Evolutionary conservation across 1,140 invertebrate species (phyloP), one percentile per base, ranked within the genome.

Genomic region (Heterodera carotae): DNA sequence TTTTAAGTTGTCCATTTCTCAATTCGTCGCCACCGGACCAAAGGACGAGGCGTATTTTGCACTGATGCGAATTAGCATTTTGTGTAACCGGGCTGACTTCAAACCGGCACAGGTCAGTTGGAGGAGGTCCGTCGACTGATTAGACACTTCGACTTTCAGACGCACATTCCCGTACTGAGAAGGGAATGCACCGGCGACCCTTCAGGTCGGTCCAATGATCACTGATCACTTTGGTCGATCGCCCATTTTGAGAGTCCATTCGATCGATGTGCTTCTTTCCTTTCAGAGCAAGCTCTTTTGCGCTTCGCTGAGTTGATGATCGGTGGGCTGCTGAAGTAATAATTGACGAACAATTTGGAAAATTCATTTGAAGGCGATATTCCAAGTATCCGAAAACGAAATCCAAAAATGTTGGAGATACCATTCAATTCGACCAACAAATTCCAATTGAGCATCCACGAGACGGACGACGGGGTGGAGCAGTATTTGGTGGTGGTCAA

Each of bases 381-480:
- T 0, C 91, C 93, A 90, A 92, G 92, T 25, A 95, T 94, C 85
- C 90, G 97, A 79, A 92, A 92, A 81, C 91, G 92, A 67, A 96
- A 98, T 89, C 94, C 93, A 90, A 99, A 99, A 90, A 92, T 95
- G 62, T 94, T 93, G 89, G 97, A 99, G 91, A 92, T 99, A 89
- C 97, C 97, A 33, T 99, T 99, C 92, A 99, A 99, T 89, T 99
- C 97, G 0, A 97, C 94, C 82, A 98, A 98, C 89, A 99, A 99
- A 89, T 99, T 97, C 89, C 96, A 94, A 90, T 94, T 96, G 39
- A 98, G 96, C 6, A 92, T 98, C 80, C 96, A 99, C 88, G 94
- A 98, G 84, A 93, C 92, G 15, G 81, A 82, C n/a, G 84, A 86
- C 87, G 93, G 92, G 88, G 94, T 97, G 88, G 93, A 93, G 5